Percentiles rank a stretch among this genome's conserved stretches.
phyloP scores from a whole-genome alignment of 2,797 vertebrate species.

The Rhyacichthys aspro region DNA sequence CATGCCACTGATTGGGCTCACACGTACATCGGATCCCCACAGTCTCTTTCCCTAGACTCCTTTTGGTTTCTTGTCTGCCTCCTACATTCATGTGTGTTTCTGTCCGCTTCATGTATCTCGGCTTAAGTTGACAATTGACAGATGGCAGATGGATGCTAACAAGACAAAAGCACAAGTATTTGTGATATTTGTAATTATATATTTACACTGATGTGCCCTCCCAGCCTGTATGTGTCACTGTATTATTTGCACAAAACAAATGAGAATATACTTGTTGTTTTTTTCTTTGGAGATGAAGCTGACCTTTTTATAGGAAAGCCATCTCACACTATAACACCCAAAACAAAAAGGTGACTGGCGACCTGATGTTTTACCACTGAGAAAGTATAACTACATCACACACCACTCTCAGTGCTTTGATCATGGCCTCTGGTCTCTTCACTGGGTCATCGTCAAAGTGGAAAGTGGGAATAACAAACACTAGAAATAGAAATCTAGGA shows the following conservation, averaged over 20 bases:
- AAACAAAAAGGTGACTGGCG: too few species aligned
- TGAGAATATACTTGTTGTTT: too few species aligned
- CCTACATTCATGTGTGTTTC: conserved; percentile 22
- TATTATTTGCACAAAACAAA: too few species aligned
- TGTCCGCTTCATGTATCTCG: conserved; percentile 1
- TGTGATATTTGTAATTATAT: too few species aligned
- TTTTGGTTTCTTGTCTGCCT: background rate
- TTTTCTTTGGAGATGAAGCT: too few species aligned
- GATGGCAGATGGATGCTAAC: conserved; percentile 42
- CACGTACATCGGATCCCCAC: conserved; percentile 42
- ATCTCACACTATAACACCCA: too few species aligned
- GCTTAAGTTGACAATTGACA: conserved; percentile 39
- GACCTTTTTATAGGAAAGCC: too few species aligned
- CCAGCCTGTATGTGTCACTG: too few species aligned
- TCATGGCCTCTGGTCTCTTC: conserved; percentile 44
- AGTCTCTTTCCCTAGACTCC: conserved; percentile 22
- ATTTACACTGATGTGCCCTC: too few species aligned
- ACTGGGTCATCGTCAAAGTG: conserved; percentile 37
- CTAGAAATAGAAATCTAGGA: too few species aligned
- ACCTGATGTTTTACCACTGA: conserved; percentile 29
- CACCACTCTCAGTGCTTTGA: conserved; percentile 17
- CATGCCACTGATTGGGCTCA: conserved; percentile 51
- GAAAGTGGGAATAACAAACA: conserved; percentile 51
- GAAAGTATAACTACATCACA: conserved; percentile 34
- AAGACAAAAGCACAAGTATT: too few species aligned